phyloP scores from a whole-genome alignment of 2,888 invertebrate genomes.

The Hemistola chrysoprasaria region DNA sequence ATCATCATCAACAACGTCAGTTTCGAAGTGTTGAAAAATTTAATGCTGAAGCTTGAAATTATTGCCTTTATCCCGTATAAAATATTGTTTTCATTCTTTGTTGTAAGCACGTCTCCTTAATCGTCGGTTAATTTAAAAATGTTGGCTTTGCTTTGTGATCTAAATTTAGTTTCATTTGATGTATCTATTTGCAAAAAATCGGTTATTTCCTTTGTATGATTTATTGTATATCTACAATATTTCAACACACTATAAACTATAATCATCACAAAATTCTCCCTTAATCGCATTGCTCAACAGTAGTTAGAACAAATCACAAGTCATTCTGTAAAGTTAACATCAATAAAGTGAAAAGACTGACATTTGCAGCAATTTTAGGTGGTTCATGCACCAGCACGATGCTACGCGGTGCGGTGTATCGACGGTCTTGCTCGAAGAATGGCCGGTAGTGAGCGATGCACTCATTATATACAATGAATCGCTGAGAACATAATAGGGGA shows the following conservation, averaged over 20 bases:
- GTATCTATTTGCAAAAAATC: too few relatives aligned
- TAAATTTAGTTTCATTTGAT: too few relatives aligned
- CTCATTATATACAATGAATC: conserved; percentile 77
- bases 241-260: conserved; percentile 12
- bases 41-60: conserved; percentile 27
- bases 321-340: conserved; percentile 30
- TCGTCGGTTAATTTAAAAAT: conserved; percentile 1
- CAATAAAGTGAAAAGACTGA: conserved; percentile 27
- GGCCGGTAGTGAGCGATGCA: conserved; percentile 55
- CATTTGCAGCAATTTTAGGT: conserved; percentile 12
- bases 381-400: conserved; percentile 5
- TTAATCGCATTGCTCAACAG: conserved; percentile 24
- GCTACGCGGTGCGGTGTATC: conserved; percentile 29
- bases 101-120: conserved; percentile 18
- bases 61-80: conserved; percentile 25
- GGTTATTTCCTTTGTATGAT: too few relatives aligned
- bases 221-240: conserved; percentile 1
- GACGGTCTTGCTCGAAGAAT: conserved; percentile 33
- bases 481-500: conserved; percentile 64
- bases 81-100: conserved; percentile 25
- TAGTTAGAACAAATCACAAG: conserved; percentile 29
- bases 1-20: conserved; percentile 36
- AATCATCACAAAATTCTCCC: conserved; percentile 24
- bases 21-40: conserved; percentile 33
- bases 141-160: background rate